Evolutionary conservation across 1,140 invertebrate species (phyloP).

Genomic region (Papilio helenus): DNA sequence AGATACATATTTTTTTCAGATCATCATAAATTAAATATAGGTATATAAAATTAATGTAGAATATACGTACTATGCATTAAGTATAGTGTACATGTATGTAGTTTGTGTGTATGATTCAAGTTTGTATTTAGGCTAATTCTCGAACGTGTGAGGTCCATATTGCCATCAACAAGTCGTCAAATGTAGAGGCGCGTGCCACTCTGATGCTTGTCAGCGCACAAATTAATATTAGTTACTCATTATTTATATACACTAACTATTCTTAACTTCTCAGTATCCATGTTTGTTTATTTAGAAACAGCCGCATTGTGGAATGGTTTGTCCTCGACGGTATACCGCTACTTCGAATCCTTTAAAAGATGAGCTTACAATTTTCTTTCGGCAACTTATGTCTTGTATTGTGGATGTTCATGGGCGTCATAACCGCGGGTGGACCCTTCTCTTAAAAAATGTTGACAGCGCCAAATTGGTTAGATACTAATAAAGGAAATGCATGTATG

Average conservation of each 20-base stretch:
- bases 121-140: slow-evolving; percentile 8
- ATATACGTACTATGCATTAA: not conserved
- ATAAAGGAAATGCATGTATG: too few relatives aligned
- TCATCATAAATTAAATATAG: not conserved
- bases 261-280: not conserved
- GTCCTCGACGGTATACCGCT: too few relatives aligned
- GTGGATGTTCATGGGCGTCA: too few relatives aligned
- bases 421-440: too few relatives aligned
- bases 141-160: not conserved
- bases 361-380: too few relatives aligned
- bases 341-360: too few relatives aligned
- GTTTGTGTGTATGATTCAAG: not conserved
- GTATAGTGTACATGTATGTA: not conserved
- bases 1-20: not conserved
- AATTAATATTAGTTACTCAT: slow-evolving; percentile 27
- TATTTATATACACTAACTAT: slow-evolving; percentile 24
- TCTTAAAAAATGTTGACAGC: too few relatives aligned
- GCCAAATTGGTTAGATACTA: too few relatives aligned
- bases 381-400: too few relatives aligned
- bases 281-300: not conserved
- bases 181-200: slow-evolving; percentile 3
- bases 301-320: too few relatives aligned
- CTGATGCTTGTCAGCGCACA: slow-evolving; percentile 7
- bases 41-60: too few relatives aligned
- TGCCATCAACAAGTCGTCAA: slow-evolving; percentile 31